Percentiles rank a stretch among this genome's conserved stretches.
Conservation (phyloP, 2,888 invertebrate species). For the Cataglyphis albicans region DNA sequence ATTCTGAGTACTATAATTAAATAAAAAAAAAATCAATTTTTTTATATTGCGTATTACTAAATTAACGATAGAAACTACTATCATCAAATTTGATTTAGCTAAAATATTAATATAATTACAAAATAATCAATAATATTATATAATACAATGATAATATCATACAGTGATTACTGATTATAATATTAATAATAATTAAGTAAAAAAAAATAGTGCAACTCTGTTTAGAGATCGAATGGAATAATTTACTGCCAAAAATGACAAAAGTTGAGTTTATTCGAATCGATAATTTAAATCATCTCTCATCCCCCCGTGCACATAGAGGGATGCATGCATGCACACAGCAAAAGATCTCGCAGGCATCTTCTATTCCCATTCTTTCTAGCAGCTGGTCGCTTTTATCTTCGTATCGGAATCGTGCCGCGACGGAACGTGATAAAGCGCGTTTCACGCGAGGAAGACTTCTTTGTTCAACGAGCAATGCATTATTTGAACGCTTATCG, state of each 20-base stretch:
- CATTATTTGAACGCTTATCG: slow-evolving; percentile 65
- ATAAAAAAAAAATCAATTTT: neutral
- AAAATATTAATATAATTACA: neutral
- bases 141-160: too few relatives aligned
- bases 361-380: slow-evolving; percentile 39
- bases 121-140: neutral
- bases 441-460: slow-evolving; percentile 62
- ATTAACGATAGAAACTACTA: neutral
- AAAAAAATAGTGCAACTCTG: neutral
- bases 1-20: neutral
- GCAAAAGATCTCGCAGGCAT: slow-evolving; percentile 11
- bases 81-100: neutral
- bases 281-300: slow-evolving; percentile 8
- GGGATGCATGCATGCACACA: neutral
- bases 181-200: neutral
- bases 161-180: neutral
- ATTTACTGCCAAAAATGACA: neutral
- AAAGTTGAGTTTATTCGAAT: slow-evolving; percentile 2
- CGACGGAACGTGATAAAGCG: slow-evolving; percentile 67
- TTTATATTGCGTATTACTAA: neutral
- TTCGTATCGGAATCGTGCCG: slow-evolving; percentile 44
- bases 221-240: neutral
- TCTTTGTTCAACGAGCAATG: slow-evolving; percentile 65
- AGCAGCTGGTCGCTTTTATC: slow-evolving; percentile 42
- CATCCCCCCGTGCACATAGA: neutral